phyloP scores from a whole-genome alignment of 2,113 vertebrate genomes.

The Scomber colias region DNA sequence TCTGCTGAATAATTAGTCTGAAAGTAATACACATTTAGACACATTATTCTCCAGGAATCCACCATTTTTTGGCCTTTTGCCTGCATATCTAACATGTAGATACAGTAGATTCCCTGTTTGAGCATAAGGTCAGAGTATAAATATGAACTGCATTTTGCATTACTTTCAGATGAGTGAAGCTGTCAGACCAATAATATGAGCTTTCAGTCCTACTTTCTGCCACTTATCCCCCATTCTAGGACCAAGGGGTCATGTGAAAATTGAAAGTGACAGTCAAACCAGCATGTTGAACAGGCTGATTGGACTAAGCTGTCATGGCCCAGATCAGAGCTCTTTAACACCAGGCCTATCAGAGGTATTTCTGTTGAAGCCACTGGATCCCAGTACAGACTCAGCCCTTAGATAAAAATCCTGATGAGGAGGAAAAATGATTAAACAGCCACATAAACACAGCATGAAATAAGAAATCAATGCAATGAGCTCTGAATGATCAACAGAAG shows the following conservation, averaged over 20 bases:
- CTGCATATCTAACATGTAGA: constrained; percentile 87
- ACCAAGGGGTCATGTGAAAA: constrained; percentile 96
- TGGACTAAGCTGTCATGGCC: constrained; percentile 85
- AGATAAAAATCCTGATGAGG: too few relatives aligned
- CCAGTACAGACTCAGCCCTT: background rate
- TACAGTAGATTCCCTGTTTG: constrained; percentile 86
- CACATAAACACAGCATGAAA: background rate
- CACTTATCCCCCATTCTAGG: constrained; percentile 95
- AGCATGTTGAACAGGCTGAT: constrained; percentile 94
- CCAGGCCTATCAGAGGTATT: constrained; percentile 63
- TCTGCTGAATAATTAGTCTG: constrained; percentile 29
- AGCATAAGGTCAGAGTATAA: constrained; percentile 94
- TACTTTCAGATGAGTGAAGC: constrained; percentile 99
- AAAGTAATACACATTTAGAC: constrained; percentile 17
- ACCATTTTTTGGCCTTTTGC: constrained; percentile 53
- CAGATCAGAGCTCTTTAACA: constrained; percentile 88
- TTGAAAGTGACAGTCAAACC: constrained; percentile 97
- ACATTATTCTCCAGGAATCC: constrained; percentile 35
- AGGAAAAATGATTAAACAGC: background rate
- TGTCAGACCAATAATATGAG: constrained; percentile 98
- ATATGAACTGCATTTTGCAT: constrained; percentile 99
- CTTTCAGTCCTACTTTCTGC: constrained; percentile 96
- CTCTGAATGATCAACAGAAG: background rate
- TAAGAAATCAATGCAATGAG: background rate
- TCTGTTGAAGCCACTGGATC: constrained; percentile 42